Conservation (phyloP, 2,113 vertebrate genomes). For the Fulica atra region DNA sequence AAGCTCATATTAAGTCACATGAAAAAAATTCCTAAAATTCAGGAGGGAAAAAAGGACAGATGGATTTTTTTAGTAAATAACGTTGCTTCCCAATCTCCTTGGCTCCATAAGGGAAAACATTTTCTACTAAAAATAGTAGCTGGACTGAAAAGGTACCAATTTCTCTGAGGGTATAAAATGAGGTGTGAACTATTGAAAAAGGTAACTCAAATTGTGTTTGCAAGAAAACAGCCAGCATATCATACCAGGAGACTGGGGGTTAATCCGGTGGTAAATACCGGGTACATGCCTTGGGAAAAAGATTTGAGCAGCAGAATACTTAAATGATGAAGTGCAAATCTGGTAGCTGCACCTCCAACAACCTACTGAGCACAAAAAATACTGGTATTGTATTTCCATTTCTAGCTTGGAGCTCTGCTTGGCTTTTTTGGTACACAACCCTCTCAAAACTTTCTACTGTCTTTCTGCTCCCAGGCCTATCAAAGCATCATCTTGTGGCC, state of each 20-base stretch:
- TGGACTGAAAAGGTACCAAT: conserved; percentile 66
- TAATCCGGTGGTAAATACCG: not conserved
- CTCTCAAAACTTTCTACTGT: not conserved
- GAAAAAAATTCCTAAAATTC: conserved; percentile 69
- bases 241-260: not conserved
- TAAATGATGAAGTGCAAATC: conserved; percentile 36
- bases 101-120: conserved; percentile 64
- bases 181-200: conserved; percentile 68
- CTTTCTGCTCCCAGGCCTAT: not conserved
- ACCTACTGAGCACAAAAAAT: not conserved
- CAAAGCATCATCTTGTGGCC: not conserved
- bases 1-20: conserved; percentile 48
- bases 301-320: not conserved
- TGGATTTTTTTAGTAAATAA: conserved; percentile 68
- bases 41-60: conserved; percentile 70
- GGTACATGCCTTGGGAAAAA: not conserved
- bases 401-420: not conserved
- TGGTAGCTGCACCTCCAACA: not conserved
- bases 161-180: conserved; percentile 66
- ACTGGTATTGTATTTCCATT: not conserved
- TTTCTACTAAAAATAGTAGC: conserved; percentile 68
- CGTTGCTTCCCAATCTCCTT: conserved; percentile 71
- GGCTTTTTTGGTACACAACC: not conserved
- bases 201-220: conserved; percentile 55
- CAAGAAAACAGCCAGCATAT: conserved; percentile 48